These are phyloP conservation scores for Apaloderma vittatum DNA, from an alignment of 2,113 vertebrate genomes.

Conservation along the genomic window DNA sequence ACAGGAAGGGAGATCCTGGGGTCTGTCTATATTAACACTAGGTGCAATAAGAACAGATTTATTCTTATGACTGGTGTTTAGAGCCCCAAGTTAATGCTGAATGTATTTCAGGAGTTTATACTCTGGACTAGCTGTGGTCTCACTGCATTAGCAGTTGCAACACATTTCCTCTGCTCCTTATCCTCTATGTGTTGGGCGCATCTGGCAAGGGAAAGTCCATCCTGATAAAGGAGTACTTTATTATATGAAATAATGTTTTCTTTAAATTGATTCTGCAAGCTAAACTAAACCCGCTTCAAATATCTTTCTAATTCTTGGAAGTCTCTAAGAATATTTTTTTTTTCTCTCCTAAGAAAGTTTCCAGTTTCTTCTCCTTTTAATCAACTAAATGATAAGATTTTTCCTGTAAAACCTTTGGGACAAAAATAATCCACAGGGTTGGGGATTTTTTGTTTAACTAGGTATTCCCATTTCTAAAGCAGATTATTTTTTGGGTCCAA, in stretches of 20 bases:
- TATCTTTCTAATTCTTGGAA: not conserved
- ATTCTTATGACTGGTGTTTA: no score
- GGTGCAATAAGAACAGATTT: no score
- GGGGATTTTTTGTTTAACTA: not conserved
- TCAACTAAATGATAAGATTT: not conserved
- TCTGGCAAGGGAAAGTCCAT: no score
- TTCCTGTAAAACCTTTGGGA: not conserved
- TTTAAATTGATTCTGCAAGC: not conserved
- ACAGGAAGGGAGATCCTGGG: not conserved
- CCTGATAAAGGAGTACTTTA: not conserved
- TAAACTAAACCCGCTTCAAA: not conserved
- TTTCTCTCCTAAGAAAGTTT: not conserved
- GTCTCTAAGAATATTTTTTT: not conserved
- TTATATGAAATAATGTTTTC: not conserved
- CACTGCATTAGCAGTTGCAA: no score
- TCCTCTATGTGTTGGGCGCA: no score
- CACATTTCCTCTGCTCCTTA: no score
- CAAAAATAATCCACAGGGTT: not conserved
- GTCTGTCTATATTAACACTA: not conserved
- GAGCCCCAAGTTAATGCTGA: no score
- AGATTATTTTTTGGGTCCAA: not conserved
- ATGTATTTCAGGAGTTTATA: no score
- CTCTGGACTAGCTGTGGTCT: no score
- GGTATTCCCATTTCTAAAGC: not conserved
- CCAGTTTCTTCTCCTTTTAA: not conserved